Base-by-base conservation (phyloP, 2,113 vertebrate species). In the Eupsittula cactorum region DNA sequence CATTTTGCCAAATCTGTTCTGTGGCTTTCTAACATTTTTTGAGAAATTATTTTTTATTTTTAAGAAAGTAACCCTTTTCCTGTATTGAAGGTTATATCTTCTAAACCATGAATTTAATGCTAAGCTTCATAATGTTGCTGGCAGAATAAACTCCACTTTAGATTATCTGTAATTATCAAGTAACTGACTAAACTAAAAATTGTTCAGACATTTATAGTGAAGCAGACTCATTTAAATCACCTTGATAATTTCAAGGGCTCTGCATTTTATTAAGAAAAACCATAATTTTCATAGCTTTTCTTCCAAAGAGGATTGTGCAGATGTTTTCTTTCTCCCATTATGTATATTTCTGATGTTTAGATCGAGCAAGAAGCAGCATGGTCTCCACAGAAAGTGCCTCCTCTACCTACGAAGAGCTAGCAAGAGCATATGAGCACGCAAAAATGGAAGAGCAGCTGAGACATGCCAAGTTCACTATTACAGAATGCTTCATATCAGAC, bases 381-480 rank as follows among this genome's bases (percentile, higher is more conserved):
- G 99, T 99, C 84, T 99, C 99, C 69, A 99, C 99, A 55, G 99
- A 99, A 98, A 99, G 99, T 88, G 99, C 99, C 85, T 99, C 99
- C 93, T 99, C 99, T 93, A 99, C 99, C 1, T 99, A 99, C 0
- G 99, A 99, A 98, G 99, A 99, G 94, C 98, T 99, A 97, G 99
- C 99, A 8, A 98, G 99, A 87, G 99, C 99, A 28, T 99, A 99
- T 8, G 99, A 99, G 91, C 99, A 99, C 2, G 99, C 99, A 96
- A 99, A 99, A 98, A 99, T 99, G 99, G 99, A 99, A 95, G 99
- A 99, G 92, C 99, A 99, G 98, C 98, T 99, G 93, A 98, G 99
- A 69, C 99, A 99, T 7, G 99, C 99, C 97, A 99, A 99, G 98
- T 99, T 99, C 98, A 99, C 99, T 98, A 99, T 99, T 98, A 99